phyloP scores from a whole-genome alignment of 2,113 vertebrate species.

The Coregonus clupeaformis region DNA sequence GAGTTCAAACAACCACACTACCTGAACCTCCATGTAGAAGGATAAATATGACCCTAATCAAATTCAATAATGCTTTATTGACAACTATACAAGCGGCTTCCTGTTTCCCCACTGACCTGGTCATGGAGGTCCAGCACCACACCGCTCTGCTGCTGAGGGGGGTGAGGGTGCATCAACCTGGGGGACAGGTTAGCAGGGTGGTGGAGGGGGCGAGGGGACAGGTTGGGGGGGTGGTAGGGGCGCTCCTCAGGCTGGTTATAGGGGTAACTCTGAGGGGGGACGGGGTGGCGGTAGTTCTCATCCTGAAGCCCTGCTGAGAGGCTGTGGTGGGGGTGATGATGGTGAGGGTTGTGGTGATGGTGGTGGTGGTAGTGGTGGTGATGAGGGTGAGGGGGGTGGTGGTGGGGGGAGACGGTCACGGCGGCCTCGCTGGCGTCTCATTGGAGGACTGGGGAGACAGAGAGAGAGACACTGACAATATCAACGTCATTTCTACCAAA shows the following conservation, averaged over 20 bases:
- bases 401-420: slow-evolving; percentile 88
- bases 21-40: too few relatives aligned
- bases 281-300: slow-evolving; percentile 90
- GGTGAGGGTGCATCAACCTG: slow-evolving; percentile 62
- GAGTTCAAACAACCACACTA: too few relatives aligned
- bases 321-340: slow-evolving; percentile 70
- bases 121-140: slow-evolving; percentile 95
- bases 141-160: slow-evolving; percentile 85
- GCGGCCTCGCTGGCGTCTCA: slow-evolving; percentile 91
- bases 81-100: too few relatives aligned
- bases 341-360: slow-evolving; percentile 41
- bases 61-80: too few relatives aligned
- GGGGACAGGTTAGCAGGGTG: slow-evolving; percentile 75
- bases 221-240: slow-evolving; percentile 88
- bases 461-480: too few relatives aligned
- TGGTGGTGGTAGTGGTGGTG: slow-evolving; percentile 17
- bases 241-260: slow-evolving; percentile 93
- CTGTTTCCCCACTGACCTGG: slow-evolving; percentile 74
- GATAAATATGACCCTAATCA: too few relatives aligned
- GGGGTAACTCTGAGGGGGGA: slow-evolving; percentile 72
- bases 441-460: slow-evolving; percentile 82
- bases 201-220: slow-evolving; percentile 89
- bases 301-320: slow-evolving; percentile 80
- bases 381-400: slow-evolving; percentile 72
- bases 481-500: too few relatives aligned